phyloP scores from a whole-genome alignment of 2,797 vertebrate species.

The Schizothorax lantsangensis region DNA sequence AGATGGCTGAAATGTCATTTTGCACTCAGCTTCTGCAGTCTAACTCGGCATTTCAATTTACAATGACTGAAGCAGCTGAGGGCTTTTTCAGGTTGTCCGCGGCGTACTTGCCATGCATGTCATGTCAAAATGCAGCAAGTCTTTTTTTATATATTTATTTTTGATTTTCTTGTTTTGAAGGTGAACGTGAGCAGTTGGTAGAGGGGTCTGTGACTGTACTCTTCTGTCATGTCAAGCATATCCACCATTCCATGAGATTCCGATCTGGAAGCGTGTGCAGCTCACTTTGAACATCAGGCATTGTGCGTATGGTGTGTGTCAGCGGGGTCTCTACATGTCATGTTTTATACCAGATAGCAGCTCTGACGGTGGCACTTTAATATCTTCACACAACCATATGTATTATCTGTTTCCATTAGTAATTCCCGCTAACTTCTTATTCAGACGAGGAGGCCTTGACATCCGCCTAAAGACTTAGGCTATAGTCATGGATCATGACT shows the following conservation, averaged over 20 bases:
- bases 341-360: slow-evolving; percentile 42
- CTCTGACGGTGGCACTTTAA: slow-evolving; percentile 32
- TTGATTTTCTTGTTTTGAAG: neutral
- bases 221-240: neutral
- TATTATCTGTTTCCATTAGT: slow-evolving; percentile 35
- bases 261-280: neutral
- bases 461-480: slow-evolving; percentile 42
- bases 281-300: neutral
- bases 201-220: neutral
- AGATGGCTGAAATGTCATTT: slow-evolving; percentile 40
- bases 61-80: slow-evolving; percentile 20
- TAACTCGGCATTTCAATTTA: slow-evolving; percentile 52
- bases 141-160: neutral
- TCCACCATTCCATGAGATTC: slow-evolving; percentile 28
- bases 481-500: slow-evolving; percentile 47
- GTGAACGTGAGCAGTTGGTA: neutral
- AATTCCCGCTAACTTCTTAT: slow-evolving; percentile 48
- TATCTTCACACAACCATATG: slow-evolving; percentile 44
- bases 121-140: slow-evolving; percentile 35
- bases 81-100: slow-evolving; percentile 15
- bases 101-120: slow-evolving; percentile 27
- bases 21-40: slow-evolving; percentile 12
- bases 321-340: slow-evolving; percentile 17
- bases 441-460: slow-evolving; percentile 48
- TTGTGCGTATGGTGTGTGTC: neutral